These are phyloP conservation scores for Gadopsis bispinosus DNA, from an alignment of 2,797 vertebrate genomes.

Conservation along the genomic window DNA sequence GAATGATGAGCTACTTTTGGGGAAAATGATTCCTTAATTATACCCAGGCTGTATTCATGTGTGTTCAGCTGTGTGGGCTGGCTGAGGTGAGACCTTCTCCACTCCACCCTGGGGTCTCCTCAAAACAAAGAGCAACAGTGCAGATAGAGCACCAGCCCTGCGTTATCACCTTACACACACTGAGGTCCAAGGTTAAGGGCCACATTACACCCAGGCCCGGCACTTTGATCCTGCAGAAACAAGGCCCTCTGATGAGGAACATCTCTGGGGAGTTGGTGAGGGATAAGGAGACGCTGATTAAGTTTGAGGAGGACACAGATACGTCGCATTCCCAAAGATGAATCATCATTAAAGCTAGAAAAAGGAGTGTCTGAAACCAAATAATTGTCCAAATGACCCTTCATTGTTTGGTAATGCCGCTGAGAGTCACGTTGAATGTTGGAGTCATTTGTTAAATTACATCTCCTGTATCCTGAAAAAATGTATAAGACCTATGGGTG, in stretches of 20 bases:
- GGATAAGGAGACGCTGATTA: conserved; percentile 75
- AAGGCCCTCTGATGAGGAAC: conserved; percentile 58
- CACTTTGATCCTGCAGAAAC: conserved; percentile 73
- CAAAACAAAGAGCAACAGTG: conserved; percentile 67
- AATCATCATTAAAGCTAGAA: conserved; percentile 59
- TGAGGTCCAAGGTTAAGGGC: conserved; percentile 76
- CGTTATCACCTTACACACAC: conserved; percentile 78
- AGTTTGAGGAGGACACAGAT: conserved; percentile 61
- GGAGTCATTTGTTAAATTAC: conserved; percentile 15
- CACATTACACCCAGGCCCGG: conserved; percentile 75
- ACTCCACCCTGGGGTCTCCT: conserved; percentile 61
- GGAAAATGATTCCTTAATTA: conserved; percentile 73
- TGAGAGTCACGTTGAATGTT: conserved; percentile 34
- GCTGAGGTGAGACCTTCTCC: conserved; percentile 72
- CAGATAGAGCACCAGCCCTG: conserved; percentile 53
- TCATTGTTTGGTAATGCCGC: conserved; percentile 57
- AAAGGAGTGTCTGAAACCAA: conserved; percentile 57
- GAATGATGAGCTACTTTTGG: conserved; percentile 40
- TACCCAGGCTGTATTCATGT: conserved; percentile 73
- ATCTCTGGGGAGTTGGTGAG: conserved; percentile 69
- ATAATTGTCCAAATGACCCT: conserved; percentile 42
- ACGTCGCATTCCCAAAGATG: conserved; percentile 69
- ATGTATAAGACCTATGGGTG: conserved; percentile 24
- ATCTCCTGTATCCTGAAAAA: conserved; percentile 6
- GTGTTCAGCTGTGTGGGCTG: conserved; percentile 81